Base-by-base conservation (phyloP, 2,888 invertebrate genomes). In the Epiblema foenella region DNA sequence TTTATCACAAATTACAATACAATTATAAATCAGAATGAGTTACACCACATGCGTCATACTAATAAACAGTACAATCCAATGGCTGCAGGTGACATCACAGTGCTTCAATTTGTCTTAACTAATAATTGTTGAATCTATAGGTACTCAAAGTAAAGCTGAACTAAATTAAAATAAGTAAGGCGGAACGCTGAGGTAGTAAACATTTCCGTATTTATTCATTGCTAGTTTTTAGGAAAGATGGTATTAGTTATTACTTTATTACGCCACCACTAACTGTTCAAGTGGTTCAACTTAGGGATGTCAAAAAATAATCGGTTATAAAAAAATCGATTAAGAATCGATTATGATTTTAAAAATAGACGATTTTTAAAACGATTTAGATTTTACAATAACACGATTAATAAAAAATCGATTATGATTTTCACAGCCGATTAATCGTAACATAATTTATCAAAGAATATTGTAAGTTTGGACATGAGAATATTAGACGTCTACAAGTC, bases 21-120 rank as follows among this genome's bases (percentile, higher is more conserved):
- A 37, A 12, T 20, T 39, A 20, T 54, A 54, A 39, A 64, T 64
- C 54, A 54, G 15, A 62, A 52, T 63, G 24, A 62, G n/a, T 52
- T 9, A 29, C 51, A 29, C 33, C 51, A 18, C 24, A 60, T 49
- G 24, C 17, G 49, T 49, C 51, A 63, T 51, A 63, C 29, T 42
- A 46, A 17, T 20, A 15, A 18, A n/a, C 42, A 63, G 15, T 51
- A 2, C 12, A 29, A 24, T 24, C 24, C 29, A 29, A 56, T 24
- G 15, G n/a, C 56, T 46, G 18, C 51, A 52, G 15, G 33, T 63
- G 63, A 63, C 51, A 52, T 63, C 37, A 63, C 15, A 37, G 20
- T 9, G 18, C 51, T 63, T 63, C 15, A 8, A 15, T 37, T 51
- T 33, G 11, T 18, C 46, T 60, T 46, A 29, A 10, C 4, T 46